These are phyloP conservation scores for Oscheius sp. DNA, from an alignment of 1,140 invertebrate genomes.

Conservation along the genomic window DNA sequence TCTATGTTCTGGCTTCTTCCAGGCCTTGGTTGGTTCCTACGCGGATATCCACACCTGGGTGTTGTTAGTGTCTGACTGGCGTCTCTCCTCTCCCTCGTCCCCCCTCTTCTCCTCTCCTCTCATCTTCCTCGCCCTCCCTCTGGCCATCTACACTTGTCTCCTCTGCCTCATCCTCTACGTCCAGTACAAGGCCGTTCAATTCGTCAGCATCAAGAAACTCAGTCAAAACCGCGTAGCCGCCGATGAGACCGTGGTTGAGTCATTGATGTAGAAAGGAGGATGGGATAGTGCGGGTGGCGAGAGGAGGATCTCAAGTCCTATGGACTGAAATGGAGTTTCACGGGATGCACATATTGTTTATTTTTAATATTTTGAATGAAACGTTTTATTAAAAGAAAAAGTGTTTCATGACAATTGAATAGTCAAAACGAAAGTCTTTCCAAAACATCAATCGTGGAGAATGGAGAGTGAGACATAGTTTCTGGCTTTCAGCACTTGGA, in stretches of 20 bases:
- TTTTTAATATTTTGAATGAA: too few species aligned
- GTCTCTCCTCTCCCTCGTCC: background rate
- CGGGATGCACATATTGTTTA: too few species aligned
- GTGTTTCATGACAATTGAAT: too few species aligned
- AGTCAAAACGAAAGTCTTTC: too few species aligned
- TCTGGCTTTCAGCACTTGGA: background rate
- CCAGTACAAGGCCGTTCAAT: conserved; percentile 4
- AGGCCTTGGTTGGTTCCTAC: background rate
- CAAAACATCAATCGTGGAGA: background rate
- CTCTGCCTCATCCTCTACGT: conserved; percentile 1
- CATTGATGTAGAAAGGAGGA: too few species aligned
- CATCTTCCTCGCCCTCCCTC: background rate
- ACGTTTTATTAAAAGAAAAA: too few species aligned
- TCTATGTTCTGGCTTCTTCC: too few species aligned
- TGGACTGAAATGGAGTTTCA: too few species aligned
- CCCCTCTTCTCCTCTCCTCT: background rate
- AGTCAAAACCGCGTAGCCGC: background rate
- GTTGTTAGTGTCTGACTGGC: background rate
- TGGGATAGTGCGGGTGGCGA: too few species aligned
- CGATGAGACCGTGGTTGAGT: background rate
- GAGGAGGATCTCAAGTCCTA: too few species aligned
- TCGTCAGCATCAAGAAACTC: background rate
- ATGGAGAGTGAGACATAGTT: background rate
- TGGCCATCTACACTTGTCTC: background rate
- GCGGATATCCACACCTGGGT: background rate